A percentile compares a stretch with the other conserved stretches of the same genome.
Evolutionary conservation across 2,888 invertebrate species (phyloP).

Genomic region (Brachynemurus nebulosus): DNA sequence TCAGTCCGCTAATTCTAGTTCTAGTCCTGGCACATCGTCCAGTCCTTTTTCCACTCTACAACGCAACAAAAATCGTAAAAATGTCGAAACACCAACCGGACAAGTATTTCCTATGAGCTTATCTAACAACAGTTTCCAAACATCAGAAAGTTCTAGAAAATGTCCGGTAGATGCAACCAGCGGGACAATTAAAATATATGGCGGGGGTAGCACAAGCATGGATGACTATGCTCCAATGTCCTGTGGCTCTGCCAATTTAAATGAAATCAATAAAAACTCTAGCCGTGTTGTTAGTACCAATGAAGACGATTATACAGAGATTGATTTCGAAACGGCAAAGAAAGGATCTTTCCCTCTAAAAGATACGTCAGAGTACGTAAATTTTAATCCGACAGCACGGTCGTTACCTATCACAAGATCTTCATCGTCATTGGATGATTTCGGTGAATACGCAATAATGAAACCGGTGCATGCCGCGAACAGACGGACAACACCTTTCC

Average conservation of each 20-base stretch:
- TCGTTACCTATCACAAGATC: slow-evolving; percentile 20
- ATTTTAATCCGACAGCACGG: slow-evolving; percentile 25
- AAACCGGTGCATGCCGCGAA: slow-evolving; percentile 21
- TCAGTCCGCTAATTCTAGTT: slow-evolving; percentile 29
- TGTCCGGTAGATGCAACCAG: slow-evolving; percentile 27
- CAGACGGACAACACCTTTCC: slow-evolving; percentile 3
- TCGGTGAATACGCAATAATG: slow-evolving; percentile 38
- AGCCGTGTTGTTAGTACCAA: not conserved
- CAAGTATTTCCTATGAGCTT: slow-evolving; percentile 7
- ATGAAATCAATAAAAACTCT: not conserved
- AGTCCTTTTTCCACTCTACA: slow-evolving; percentile 25
- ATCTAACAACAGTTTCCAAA: slow-evolving; percentile 9
- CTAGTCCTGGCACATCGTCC: slow-evolving; percentile 30
- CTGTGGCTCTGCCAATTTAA: not conserved
- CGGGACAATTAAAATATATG: slow-evolving; percentile 22
- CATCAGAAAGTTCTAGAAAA: slow-evolving; percentile 22
- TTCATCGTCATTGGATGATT: slow-evolving; percentile 11
- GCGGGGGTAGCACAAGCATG: slow-evolving; percentile 7
- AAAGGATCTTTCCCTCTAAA: no score
- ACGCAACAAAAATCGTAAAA: slow-evolving; percentile 11
- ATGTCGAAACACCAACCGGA: slow-evolving; percentile 12
- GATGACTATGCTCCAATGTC: slow-evolving; percentile 19
- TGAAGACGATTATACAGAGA: slow-evolving; percentile 25
- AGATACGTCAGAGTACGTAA: slow-evolving; percentile 27
- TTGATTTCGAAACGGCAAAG: slow-evolving; percentile 25